Evolutionary conservation across 2,797 vertebrate genomes (phyloP).

Genomic region (Chromobotia macracanthus): DNA sequence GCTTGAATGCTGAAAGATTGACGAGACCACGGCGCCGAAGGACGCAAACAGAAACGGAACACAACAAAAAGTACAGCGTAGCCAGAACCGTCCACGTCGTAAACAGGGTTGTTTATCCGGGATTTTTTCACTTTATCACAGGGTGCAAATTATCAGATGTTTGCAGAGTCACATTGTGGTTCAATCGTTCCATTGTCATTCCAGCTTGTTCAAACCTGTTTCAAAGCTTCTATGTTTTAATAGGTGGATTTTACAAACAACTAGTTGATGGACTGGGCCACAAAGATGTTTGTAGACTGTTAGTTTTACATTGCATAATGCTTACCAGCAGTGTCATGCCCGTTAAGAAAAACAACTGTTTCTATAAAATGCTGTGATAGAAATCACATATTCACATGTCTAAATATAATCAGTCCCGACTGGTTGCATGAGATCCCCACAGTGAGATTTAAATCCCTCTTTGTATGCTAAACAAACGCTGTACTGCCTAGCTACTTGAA

Average conservation of each 20-base stretch:
- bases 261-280: no score
- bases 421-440: no score
- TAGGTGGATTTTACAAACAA: not conserved
- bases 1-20: constrained; percentile 74
- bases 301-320: not conserved
- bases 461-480: no score
- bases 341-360: not conserved
- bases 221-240: not conserved
- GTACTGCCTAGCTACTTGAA: no score
- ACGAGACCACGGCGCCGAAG: constrained; percentile 67
- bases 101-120: constrained; percentile 41
- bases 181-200: constrained; percentile 36
- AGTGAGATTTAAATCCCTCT: no score
- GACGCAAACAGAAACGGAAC: constrained; percentile 40
- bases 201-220: not conserved
- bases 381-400: no score
- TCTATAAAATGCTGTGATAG: not conserved
- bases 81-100: constrained; percentile 52
- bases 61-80: constrained; percentile 19
- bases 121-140: constrained; percentile 31
- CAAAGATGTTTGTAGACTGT: no score
- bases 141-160: constrained; percentile 37
- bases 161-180: constrained; percentile 20
- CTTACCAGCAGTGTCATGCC: not conserved
- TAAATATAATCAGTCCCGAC: no score